These are phyloP conservation scores for Andrena trimmerana DNA, from an alignment of 2,888 invertebrate genomes.

Conservation along the genomic window DNA sequence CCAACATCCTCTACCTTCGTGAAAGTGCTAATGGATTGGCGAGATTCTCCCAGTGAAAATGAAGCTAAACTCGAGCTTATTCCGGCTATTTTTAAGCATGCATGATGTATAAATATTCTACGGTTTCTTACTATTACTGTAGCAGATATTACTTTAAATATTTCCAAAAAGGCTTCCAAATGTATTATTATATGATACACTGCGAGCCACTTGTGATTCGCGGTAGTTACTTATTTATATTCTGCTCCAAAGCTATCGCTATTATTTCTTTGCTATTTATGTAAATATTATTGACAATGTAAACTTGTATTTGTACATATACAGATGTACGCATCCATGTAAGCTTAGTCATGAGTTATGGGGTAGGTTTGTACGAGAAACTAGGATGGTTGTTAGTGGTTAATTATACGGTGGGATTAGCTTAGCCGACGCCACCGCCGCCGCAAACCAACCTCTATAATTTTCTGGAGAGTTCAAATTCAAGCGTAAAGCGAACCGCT, in stretches of 20 bases:
- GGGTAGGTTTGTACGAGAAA: slow-evolving; percentile 65
- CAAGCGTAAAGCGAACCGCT: slow-evolving; percentile 70
- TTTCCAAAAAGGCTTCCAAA: not conserved
- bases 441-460: slow-evolving; percentile 81
- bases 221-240: too few species aligned
- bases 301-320: not conserved
- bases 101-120: too few species aligned
- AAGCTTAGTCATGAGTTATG: slow-evolving; percentile 82
- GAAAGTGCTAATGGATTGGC: too few species aligned
- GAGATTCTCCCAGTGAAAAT: too few species aligned
- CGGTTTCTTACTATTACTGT: too few species aligned
- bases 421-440: slow-evolving; percentile 74
- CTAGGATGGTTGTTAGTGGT: slow-evolving; percentile 80
- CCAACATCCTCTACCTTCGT: too few species aligned
- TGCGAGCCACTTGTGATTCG: too few species aligned
- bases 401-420: slow-evolving; percentile 84
- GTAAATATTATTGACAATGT: not conserved
- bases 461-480: slow-evolving; percentile 82
- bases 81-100: too few species aligned
- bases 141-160: not conserved
- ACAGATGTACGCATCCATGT: slow-evolving; percentile 68
- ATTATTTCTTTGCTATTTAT: not conserved
- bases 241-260: not conserved
- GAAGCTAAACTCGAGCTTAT: too few species aligned
- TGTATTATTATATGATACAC: not conserved